Evolutionary conservation across 1,140 invertebrate genomes (phyloP).

Genomic region (Drosophila parvula): DNA sequence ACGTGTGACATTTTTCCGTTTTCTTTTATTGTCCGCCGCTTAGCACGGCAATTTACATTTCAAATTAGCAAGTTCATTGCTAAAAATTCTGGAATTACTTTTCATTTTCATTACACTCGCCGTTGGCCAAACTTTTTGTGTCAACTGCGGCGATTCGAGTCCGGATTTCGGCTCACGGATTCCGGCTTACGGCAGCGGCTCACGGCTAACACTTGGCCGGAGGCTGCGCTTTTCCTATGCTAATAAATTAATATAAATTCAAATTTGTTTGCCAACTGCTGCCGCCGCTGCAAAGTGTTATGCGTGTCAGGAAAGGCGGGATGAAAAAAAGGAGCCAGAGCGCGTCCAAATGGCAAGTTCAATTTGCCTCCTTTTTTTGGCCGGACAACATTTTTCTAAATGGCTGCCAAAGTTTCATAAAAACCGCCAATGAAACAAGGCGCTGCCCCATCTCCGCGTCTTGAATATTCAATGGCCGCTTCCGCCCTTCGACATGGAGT

Average conservation of each 20-base stretch:
- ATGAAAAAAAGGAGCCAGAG: conserved; percentile 28
- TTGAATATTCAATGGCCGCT: conserved; percentile 80
- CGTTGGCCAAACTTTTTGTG: conserved; percentile 36
- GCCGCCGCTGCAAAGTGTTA: conserved; percentile 70
- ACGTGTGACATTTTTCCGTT: conserved; percentile 6
- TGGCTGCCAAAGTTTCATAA: conserved; percentile 73
- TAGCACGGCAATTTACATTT: conserved; percentile 77
- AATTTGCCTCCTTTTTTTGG: conserved; percentile 26
- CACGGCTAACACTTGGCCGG: conserved; percentile 16
- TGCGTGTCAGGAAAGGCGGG: conserved; percentile 54
- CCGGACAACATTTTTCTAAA: conserved; percentile 71
- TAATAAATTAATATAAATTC: conserved; percentile 83
- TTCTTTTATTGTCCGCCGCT: conserved; percentile 59
- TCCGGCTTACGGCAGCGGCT: not conserved
- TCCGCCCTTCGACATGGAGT: conserved; percentile 65
- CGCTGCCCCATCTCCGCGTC: conserved; percentile 32
- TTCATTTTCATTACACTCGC: conserved; percentile 71
- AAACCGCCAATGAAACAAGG: conserved; percentile 70
- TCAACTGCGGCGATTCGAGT: conserved; percentile 47
- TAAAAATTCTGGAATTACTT: conserved; percentile 76
- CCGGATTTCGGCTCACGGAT: conserved; percentile 16
- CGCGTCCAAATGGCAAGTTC: conserved; percentile 47
- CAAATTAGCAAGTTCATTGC: conserved; percentile 82
- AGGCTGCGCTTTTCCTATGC: conserved; percentile 77
- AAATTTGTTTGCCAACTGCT: conserved; percentile 82